Conservation (phyloP, 2,797 vertebrate species). For the Sebastolobus altivelis region DNA sequence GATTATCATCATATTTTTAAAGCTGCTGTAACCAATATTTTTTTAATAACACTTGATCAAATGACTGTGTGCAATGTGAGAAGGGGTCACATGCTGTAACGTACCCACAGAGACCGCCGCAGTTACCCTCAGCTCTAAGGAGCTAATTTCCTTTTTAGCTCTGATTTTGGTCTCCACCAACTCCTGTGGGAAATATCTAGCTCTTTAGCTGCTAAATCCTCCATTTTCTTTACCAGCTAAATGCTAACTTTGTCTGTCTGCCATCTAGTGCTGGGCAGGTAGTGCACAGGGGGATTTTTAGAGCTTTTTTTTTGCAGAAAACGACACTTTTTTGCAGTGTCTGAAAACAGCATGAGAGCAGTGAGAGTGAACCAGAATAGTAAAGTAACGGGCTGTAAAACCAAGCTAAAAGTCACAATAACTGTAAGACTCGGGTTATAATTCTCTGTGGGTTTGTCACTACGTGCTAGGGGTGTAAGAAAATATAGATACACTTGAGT, state of each 20-base stretch:
- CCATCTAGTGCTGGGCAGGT: background rate
- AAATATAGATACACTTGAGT: no score
- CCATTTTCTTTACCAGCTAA: background rate
- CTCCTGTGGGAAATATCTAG: background rate
- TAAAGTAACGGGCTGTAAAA: background rate
- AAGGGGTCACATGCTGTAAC: background rate
- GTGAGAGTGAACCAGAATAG: background rate
- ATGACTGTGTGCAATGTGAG: background rate
- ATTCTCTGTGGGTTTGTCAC: background rate
- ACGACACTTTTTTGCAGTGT: background rate
- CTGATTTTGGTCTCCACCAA: constrained; percentile 1
- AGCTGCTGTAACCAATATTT: background rate
- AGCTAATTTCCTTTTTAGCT: background rate
- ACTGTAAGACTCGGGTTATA: background rate
- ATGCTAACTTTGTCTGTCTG: background rate
- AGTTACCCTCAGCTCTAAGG: background rate
- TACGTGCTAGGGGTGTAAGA: no score
- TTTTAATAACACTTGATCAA: background rate
- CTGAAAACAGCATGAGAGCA: no score
- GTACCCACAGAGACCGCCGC: background rate
- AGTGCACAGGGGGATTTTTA: background rate
- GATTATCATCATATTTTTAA: background rate
- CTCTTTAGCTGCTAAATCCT: background rate
- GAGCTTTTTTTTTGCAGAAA: background rate
- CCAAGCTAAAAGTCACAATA: background rate